phyloP scores from a whole-genome alignment of 2,113 vertebrate genomes.

The Eidolon helvum region DNA sequence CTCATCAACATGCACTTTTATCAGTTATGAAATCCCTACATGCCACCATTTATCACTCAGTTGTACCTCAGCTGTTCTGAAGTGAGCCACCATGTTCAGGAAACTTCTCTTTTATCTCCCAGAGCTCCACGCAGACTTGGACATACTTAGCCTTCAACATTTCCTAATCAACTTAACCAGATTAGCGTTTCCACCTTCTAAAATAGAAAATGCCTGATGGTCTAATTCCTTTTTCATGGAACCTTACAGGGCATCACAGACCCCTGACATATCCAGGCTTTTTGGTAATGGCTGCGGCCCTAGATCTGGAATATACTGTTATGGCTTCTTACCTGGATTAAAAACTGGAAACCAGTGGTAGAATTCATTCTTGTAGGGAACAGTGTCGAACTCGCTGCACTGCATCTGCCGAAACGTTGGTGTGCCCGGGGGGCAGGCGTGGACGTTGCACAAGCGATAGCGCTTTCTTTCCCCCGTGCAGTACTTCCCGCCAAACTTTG shows the following conservation, averaged over 20 bases:
- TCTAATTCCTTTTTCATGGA: not conserved
- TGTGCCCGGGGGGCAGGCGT: conserved; percentile 82
- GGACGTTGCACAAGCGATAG: conserved; percentile 93
- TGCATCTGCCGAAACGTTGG: conserved; percentile 97
- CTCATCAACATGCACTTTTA: not conserved
- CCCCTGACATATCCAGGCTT: not conserved
- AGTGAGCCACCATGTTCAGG: not conserved
- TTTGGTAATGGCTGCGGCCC: not conserved
- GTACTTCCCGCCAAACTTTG: conserved; percentile 96
- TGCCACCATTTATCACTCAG: not conserved
- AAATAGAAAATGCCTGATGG: not conserved
- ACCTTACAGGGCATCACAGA: not conserved
- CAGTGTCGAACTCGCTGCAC: conserved; percentile 97
- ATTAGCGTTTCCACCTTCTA: not conserved
- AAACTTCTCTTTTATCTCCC: not conserved
- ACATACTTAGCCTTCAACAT: not conserved
- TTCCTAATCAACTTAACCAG: not conserved
- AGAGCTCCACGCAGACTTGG: too few relatives aligned
- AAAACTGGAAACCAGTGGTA: conserved; percentile 93
- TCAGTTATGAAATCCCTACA: not conserved
- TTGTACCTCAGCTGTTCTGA: not conserved
- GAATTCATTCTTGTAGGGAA: conserved; percentile 94
- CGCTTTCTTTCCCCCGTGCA: conserved; percentile 97
- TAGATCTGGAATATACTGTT: fast-evolving
- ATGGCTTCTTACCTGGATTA: conserved; percentile 83